Base-by-base conservation (phyloP, 2,113 vertebrate species). In the Phoenicopterus ruber region DNA sequence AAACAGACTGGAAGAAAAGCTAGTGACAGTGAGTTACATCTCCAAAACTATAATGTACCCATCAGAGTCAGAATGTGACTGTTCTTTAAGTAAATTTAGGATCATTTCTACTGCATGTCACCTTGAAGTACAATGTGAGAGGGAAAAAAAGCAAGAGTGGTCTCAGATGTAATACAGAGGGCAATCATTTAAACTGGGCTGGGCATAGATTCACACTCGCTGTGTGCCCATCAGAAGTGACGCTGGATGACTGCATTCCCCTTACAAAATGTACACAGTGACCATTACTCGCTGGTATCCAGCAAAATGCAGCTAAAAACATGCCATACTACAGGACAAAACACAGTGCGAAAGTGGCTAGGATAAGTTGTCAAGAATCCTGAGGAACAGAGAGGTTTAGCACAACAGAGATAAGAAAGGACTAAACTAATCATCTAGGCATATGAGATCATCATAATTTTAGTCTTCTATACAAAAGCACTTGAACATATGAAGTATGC, bases 91-190 rank as follows among this genome's bases (percentile, higher is more conserved):
- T n/a, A 74, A 63, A 65, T 76, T 65, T 52, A 34, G 24, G 19
- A 82, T 17, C 11, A 74, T 52, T 79, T 74, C 62, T 67, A 31
- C 17, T 49, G 13, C 6, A 8, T 29, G 13, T 46, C 52, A 79
- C 32, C 46, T 55, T 31, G n/a, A 52, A 85, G 36, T 36, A 79
- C 7, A 52, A 42, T 2, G 15, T 18, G 26, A 7, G 14, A 9
- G 4, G 2, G 4, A 5, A 1, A 1, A 25, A 14, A 54, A 2
- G 3, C 15, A n/a, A 25, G 24, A 1, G 0, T 69, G 12, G 38
- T 62, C 80, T 86, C 66, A 73, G 71, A 57, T 5, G 2, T n/a
- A 76, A 44, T 14, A 28, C 5, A 40, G 54, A 80, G 31, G 10
- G 11, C 9, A 65, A 58, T 50, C 1, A 36, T 40, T 90, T 46